Evolutionary conservation across 1,140 invertebrate genomes (phyloP).

Genomic region (Philopotamus ludificatus): DNA sequence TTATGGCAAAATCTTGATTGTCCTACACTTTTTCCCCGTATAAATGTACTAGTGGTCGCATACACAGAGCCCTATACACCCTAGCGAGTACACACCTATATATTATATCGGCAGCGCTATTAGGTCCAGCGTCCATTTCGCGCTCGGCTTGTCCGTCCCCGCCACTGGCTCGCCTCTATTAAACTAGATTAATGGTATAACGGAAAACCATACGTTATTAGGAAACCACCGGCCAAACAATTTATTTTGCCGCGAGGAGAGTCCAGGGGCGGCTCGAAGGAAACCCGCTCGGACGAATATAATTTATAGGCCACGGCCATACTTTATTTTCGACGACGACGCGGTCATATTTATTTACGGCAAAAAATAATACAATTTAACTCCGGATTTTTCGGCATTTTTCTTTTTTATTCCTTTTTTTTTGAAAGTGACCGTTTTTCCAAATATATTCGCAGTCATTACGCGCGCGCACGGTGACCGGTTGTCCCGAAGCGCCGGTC

Average conservation of each 20-base stretch:
- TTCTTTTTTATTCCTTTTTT: too few species aligned
- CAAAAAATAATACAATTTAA: too few species aligned
- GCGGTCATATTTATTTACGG: too few species aligned
- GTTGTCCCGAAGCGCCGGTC: conserved; percentile 11
- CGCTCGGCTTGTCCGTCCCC: conserved; percentile 36
- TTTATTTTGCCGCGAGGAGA: conserved; percentile 38
- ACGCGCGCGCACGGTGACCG: conserved; percentile 26
- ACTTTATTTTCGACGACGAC: too few species aligned
- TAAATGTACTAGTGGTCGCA: background rate
- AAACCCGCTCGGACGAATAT: conserved; percentile 20
- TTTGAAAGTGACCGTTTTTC: conserved; percentile 16
- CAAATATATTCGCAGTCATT: conserved; percentile 28
- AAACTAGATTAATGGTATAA: conserved; percentile 43
- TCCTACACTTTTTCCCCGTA: too few species aligned
- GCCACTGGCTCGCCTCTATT: conserved; percentile 40
- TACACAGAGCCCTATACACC: background rate
- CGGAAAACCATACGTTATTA: conserved; percentile 43
- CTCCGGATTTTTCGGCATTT: too few species aligned
- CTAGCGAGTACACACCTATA: background rate
- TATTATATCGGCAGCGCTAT: conserved; percentile 6
- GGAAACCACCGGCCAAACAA: conserved; percentile 41
- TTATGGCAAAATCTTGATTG: too few species aligned
- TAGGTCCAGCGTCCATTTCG: conserved; percentile 32
- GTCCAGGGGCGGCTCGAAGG: background rate
- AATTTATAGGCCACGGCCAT: conserved; percentile 25